These are phyloP conservation scores for Rotaria magnacalcarata DNA, from an alignment of 2,888 invertebrate species.

Conservation along the genomic window DNA sequence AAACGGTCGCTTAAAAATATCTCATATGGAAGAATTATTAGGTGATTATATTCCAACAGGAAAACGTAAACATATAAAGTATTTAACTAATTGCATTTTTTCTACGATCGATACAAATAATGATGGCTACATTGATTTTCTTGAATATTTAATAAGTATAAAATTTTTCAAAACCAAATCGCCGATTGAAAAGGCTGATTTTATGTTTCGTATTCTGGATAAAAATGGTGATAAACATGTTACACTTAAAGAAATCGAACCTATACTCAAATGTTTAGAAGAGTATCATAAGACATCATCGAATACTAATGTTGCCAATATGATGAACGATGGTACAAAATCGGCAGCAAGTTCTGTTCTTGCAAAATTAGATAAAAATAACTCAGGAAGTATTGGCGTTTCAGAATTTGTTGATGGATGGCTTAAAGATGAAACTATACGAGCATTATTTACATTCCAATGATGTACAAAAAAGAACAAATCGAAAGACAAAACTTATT, in stretches of 20 bases:
- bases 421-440: slow-evolving; percentile 13
- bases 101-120: background rate
- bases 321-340: background rate
- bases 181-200: slow-evolving; percentile 14
- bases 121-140: slow-evolving; percentile 29
- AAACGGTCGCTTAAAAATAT: background rate
- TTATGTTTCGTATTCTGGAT: background rate
- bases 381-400: background rate
- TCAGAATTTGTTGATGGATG: background rate
- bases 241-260: background rate
- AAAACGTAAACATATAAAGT: background rate
- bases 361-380: slow-evolving; percentile 21
- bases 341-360: background rate
- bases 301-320: background rate
- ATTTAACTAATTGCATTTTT: background rate
- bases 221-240: slow-evolving; percentile 19
- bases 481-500: background rate
- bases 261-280: slow-evolving; percentile 5
- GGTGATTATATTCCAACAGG: background rate
- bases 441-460: slow-evolving; percentile 26
- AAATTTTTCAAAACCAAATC: background rate
- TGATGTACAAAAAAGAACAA: background rate
- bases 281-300: background rate
- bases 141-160: slow-evolving; percentile 4
- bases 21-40: background rate